Percentiles rank a stretch among this genome's conserved stretches.
phyloP scores from a whole-genome alignment of 2,797 vertebrate species.

The Acestrorhynchus altus region DNA sequence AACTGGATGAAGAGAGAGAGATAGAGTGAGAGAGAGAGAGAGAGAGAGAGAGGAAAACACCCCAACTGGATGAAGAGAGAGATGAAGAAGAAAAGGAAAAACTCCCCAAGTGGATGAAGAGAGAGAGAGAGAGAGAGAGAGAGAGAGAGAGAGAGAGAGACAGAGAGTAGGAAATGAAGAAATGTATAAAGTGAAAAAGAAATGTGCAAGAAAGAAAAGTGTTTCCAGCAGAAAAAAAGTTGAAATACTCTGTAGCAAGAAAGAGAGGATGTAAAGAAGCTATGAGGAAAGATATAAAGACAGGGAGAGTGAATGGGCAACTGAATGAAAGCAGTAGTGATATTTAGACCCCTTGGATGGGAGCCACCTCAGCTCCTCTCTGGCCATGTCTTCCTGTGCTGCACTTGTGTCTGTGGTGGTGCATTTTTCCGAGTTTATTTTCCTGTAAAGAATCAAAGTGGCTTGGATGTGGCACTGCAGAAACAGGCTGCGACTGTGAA shows the following conservation, averaged over 20 bases:
- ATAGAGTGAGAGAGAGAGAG: neutral
- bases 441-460: neutral
- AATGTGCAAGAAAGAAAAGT: neutral
- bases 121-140: too few relatives aligned
- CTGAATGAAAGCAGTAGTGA: neutral
- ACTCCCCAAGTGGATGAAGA: too few relatives aligned
- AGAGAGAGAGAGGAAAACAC: neutral
- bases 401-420: neutral
- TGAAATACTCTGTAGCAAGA: too few relatives aligned
- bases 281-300: too few relatives aligned
- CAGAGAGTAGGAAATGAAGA: too few relatives aligned
- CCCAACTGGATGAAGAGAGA: neutral
- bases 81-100: too few relatives aligned
- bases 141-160: too few relatives aligned
- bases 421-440: slow-evolving; percentile 7
- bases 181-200: too few relatives aligned
- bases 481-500: slow-evolving; percentile 74
- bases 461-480: slow-evolving; percentile 47
- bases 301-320: too few relatives aligned
- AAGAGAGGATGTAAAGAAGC: too few relatives aligned
- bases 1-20: neutral
- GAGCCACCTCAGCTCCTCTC: slow-evolving; percentile 17
- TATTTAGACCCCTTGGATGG: slow-evolving; percentile 4
- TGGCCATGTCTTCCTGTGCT: neutral
- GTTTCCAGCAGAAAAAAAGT: too few relatives aligned